Evolutionary conservation across 2,113 vertebrate species (phyloP).

Genomic region (Poeciliopsis retropinna): DNA sequence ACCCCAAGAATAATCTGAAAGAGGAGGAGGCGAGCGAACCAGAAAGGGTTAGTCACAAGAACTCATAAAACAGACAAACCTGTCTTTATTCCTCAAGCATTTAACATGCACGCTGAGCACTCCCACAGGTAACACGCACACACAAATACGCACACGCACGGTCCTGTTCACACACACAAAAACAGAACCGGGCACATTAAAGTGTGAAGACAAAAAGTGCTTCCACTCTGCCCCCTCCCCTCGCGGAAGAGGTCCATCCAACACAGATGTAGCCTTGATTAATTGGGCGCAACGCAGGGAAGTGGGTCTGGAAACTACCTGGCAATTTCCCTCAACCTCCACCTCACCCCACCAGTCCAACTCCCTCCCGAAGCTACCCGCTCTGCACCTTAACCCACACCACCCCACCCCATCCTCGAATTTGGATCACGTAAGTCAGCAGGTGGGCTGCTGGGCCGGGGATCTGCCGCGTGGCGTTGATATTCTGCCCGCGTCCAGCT

Average conservation of each 20-base stretch:
- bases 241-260: conserved; percentile 75
- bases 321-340: conserved; percentile 80
- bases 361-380: conserved; percentile 35
- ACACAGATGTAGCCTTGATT: conserved; percentile 84
- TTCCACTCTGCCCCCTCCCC: conserved; percentile 51
- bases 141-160: background rate
- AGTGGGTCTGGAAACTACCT: conserved; percentile 86
- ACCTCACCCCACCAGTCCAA: conserved; percentile 17
- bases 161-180: background rate
- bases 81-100: conserved; percentile 2
- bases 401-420: conserved; percentile 55
- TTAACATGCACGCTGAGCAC: conserved; percentile 27
- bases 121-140: conserved; percentile 39
- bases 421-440: conserved; percentile 81
- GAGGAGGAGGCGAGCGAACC: conserved; percentile 23
- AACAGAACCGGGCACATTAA: conserved; percentile 32
- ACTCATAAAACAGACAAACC: conserved; percentile 50
- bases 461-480: conserved; percentile 79
- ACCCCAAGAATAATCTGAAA: conserved; percentile 32
- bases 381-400: conserved; percentile 29
- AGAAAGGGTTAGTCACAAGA: conserved; percentile 34
- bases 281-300: conserved; percentile 83
- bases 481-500: conserved; percentile 83
- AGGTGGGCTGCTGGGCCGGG: conserved; percentile 82
- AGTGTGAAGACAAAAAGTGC: conserved; percentile 53